Base-by-base conservation (phyloP, 1,140 invertebrate species). In the Acyrthosiphon pisum region DNA sequence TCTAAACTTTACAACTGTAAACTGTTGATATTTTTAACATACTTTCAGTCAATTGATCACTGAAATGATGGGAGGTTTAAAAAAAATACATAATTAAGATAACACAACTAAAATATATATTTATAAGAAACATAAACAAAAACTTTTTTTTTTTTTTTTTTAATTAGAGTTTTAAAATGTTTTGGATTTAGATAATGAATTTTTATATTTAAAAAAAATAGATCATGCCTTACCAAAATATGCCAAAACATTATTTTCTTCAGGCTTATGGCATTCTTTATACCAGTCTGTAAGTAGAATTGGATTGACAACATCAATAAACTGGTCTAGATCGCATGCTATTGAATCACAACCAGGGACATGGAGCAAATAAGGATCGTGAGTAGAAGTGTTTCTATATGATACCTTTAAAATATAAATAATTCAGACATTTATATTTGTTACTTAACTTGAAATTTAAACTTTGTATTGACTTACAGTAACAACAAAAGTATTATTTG, bases 401-500 rank as follows among this genome's bases (percentile, higher is more conserved):
- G 56, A 84, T 48, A 93, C 90, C 93, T 93, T 53, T 56, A 76
- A 87, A 89, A 48, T 30, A 3, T 6, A 76, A 93, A 68, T 89
- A 35, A 46, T 83, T 83, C 26, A 83, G 48, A n/a, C 26, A 14
- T 44, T 30, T 44, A n/a, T 26, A 30, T 7, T 90, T 44, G 22
- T 2, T 48, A 60, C 2, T 53, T 92, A 56, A 84, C 14, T 86
- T 30, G 11, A 14, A 86, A 30, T 6, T 53, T 37, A 44, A 86
- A 44, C 30, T n/a, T 8, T 37, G 26, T 48, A 92, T 48, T 60
- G 20, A 46, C 94, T 93, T 94, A 96, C 96, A 37, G 95, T 96
- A 93, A 96, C 95, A 93, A 95, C 94, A 94, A 95, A 94, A 50
- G 95, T 94, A 30, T 95, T 94, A 93, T 50, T 84, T 56, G 26